Evolutionary conservation across 2,113 vertebrate species (phyloP).

Genomic region (Pundamilia nyererei): DNA sequence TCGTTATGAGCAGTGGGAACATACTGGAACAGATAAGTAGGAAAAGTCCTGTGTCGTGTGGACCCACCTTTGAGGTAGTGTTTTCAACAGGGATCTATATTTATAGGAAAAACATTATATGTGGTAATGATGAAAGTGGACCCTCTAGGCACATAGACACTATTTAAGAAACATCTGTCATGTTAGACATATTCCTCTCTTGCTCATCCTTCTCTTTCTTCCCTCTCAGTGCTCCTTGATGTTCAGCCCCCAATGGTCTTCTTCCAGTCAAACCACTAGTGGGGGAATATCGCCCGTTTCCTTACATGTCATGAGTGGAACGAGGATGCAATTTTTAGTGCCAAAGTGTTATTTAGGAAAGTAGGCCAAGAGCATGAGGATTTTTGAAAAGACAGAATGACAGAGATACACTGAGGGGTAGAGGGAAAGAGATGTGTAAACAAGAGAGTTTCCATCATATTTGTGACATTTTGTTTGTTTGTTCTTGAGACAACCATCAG

Average conservation of each 20-base stretch:
- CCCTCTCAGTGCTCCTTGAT: slow-evolving; percentile 42
- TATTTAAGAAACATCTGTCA: slow-evolving; percentile 11
- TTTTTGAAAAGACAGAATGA: slow-evolving; percentile 31
- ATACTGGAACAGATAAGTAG: neutral
- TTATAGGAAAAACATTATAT: neutral
- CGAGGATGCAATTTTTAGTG: slow-evolving; percentile 48
- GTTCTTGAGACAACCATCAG: slow-evolving; percentile 31
- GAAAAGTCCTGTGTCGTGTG: neutral
- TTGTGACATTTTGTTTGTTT: slow-evolving; percentile 40
- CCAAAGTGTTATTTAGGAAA: slow-evolving; percentile 37
- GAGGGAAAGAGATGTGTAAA: slow-evolving; percentile 26
- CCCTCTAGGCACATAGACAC: slow-evolving; percentile 14
- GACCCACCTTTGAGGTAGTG: neutral
- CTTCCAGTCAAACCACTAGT: slow-evolving; percentile 32
- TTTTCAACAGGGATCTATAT: neutral
- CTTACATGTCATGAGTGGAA: slow-evolving; percentile 45
- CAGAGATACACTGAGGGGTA: slow-evolving; percentile 9
- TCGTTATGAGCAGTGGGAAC: neutral
- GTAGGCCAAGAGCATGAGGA: slow-evolving; percentile 57
- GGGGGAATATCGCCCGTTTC: slow-evolving; percentile 42
- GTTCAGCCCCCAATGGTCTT: slow-evolving; percentile 27
- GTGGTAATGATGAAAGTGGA: slow-evolving; percentile 37
- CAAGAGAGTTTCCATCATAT: slow-evolving; percentile 42
- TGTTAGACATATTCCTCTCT: slow-evolving; percentile 19
- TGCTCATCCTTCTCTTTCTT: neutral